Evolutionary conservation across 2,797 vertebrate genomes (phyloP).

Genomic region (Sebastes matsubarae): DNA sequence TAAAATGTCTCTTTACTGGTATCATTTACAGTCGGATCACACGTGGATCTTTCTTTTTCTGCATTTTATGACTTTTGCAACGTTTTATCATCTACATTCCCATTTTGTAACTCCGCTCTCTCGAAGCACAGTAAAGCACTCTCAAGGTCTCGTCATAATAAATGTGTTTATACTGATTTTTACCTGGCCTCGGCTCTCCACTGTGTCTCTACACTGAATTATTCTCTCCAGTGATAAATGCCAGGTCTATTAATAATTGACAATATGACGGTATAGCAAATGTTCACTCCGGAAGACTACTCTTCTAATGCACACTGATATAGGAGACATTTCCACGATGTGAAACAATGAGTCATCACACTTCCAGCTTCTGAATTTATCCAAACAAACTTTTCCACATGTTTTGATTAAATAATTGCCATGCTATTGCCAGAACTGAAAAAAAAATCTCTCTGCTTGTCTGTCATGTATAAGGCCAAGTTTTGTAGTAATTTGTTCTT

Average conservation of each 20-base stretch:
- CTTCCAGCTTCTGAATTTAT: not conserved
- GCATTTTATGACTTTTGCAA: not conserved
- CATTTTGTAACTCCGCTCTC: not conserved
- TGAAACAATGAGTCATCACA: not conserved
- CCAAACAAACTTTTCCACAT: not conserved
- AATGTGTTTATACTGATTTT: slow-evolving; percentile 12
- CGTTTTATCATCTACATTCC: not conserved
- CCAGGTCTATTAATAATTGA: slow-evolving; percentile 23
- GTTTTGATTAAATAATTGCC: slow-evolving; percentile 12
- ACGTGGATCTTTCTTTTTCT: not conserved
- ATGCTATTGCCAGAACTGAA: not conserved
- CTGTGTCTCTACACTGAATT: not conserved
- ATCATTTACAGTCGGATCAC: not conserved
- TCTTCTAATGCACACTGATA: not conserved
- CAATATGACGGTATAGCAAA: not conserved
- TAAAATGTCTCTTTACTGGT: not conserved
- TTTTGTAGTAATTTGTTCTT: not conserved
- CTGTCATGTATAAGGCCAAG: not conserved
- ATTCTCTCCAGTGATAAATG: slow-evolving; percentile 14
- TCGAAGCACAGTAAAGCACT: slow-evolving; percentile 5
- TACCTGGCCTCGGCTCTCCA: not conserved
- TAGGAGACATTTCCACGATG: not conserved
- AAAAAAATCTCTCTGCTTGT: not conserved
- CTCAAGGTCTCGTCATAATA: slow-evolving; percentile 15
- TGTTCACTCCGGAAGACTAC: not conserved